Evolutionary conservation across 2,888 invertebrate genomes (phyloP).

Genomic region (Chloroclystis v-ata): DNA sequence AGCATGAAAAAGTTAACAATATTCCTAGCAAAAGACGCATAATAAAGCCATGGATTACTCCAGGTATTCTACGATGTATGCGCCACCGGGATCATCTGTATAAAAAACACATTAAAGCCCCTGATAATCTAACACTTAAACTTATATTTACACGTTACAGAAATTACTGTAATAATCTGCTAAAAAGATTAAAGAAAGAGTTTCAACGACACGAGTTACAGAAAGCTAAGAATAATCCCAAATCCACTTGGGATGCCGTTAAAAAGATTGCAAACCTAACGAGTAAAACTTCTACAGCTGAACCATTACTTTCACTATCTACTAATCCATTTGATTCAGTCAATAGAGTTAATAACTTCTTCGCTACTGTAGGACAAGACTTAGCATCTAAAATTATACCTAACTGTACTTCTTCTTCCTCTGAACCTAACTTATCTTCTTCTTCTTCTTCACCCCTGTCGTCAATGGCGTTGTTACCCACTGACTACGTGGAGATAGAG

Average conservation of each 20-base stretch:
- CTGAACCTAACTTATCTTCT: no score
- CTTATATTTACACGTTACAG: background rate
- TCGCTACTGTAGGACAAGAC: no score
- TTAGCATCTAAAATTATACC: background rate
- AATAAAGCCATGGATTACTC: background rate
- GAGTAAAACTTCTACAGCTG: no score
- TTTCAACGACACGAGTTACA: background rate
- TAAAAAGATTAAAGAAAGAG: background rate
- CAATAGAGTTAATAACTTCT: no score
- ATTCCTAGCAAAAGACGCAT: background rate
- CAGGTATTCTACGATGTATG: background rate
- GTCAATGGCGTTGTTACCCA: slow-evolving; percentile 4
- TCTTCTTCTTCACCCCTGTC: background rate
- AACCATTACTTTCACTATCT: no score
- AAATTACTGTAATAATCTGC: background rate
- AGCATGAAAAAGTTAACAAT: no score
- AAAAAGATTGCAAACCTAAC: background rate
- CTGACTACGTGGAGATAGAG: slow-evolving; percentile 7
- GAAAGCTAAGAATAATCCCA: background rate
- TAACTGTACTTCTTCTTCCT: no score
- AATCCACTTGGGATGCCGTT: background rate
- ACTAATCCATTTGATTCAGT: no score
- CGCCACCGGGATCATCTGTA: background rate
- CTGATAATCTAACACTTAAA: background rate
- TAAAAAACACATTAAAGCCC: background rate